Base-by-base conservation (phyloP, 2,888 invertebrate species). In the Leucophenga montana region DNA sequence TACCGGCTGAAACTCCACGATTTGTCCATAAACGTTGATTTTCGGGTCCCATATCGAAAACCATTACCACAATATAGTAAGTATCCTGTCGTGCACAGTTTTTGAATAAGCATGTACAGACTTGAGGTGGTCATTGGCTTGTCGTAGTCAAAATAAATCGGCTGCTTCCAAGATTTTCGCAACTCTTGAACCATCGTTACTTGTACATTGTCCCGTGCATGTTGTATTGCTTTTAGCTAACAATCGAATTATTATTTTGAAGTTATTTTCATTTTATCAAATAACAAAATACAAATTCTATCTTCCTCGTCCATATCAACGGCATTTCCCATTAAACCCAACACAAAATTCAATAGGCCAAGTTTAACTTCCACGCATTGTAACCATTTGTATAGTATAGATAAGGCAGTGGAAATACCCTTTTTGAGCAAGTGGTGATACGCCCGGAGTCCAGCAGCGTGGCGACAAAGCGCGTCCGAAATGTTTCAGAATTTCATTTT, bases 141-240 rank as follows among this genome's bases (percentile, higher is more conserved):
- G 16, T 61, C 48, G 4, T 22, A 68, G 53, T 68, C 68, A 11
- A 33, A 68, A 9, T 50, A 61, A 0, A 68, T 18, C 3, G 53
- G 53, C 9, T 68, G 61, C 18, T 62, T 16, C 61, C 61, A 68
- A 5, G 59, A 9, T 14, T 68, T 68, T 3, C 20, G 6, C 0
- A 68, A n/a, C 3, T 61, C 68, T 14, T 61, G 61, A 1, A 39
- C 50, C 68, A 68, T 68, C 0, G 53, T 61, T 4, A 61, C 50
- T 22, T 53, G 68, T 0, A 68, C 68, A 50, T 16, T 46, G 2
- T 31, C 8, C 4, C 22, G 5, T 33, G 2, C 3, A 11, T 3
- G n/a, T 3, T 27, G 1, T 5, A 11, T 0, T 1, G 14, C 11
- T 13, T 44, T 3, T 13, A 16, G 9, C 6, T 1, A 6, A 11